Evolutionary conservation across 2,797 vertebrate species (phyloP).

Genomic region (Coreius guichenoti): DNA sequence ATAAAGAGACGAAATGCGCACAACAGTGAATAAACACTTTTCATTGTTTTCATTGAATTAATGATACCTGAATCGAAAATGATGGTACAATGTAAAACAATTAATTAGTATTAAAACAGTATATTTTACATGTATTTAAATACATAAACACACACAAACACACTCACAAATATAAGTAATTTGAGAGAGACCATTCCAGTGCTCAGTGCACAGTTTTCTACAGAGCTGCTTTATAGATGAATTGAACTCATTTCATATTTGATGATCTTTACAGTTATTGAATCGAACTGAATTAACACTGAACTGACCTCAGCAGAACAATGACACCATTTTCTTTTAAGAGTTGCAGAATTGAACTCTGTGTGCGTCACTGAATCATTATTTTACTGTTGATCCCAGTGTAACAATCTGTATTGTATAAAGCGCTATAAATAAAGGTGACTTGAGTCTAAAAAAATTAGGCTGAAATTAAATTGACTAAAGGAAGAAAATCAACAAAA

Average conservation of each 20-base stretch:
- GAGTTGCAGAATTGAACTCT: not conserved
- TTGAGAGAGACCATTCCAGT: not conserved
- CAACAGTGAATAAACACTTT: not conserved
- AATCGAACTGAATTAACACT: not conserved
- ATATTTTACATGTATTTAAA: not conserved
- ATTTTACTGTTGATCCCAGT: not conserved
- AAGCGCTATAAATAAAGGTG: not conserved
- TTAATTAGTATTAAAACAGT: not conserved
- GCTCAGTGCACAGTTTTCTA: not conserved
- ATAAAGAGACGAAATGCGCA: not conserved
- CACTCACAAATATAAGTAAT: not conserved
- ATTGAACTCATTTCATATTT: not conserved
- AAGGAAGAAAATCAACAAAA: not conserved
- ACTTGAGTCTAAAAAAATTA: not conserved
- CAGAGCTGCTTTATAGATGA: not conserved
- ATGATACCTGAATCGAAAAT: not conserved
- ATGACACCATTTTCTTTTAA: not conserved
- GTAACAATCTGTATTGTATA: not conserved
- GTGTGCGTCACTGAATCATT: not conserved
- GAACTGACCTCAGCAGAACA: not conserved
- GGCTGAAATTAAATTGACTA: not conserved
- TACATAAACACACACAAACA: too few species aligned
- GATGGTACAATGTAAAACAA: not conserved
- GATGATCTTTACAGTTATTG: not conserved
- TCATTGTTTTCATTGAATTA: too few species aligned